Base-by-base conservation (phyloP, 2,888 invertebrate species). In the Harmothoe impar region DNA sequence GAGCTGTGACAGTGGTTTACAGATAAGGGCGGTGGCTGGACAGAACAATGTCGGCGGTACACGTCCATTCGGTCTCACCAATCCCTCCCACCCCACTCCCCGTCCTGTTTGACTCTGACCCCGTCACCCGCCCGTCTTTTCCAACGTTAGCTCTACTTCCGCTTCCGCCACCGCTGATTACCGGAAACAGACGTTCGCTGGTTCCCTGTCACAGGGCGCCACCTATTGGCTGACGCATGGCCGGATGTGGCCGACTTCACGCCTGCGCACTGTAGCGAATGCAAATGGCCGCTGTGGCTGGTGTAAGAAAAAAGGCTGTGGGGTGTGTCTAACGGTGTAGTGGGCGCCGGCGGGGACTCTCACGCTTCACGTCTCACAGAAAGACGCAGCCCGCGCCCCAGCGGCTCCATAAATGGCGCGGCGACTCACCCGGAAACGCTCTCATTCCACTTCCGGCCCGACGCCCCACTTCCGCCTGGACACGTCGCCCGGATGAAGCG, bases 231-330 rank as follows among this genome's bases (percentile, higher is more conserved):
- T 33, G 77, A 81, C 81, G 81, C 43, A 29, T 56, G 86, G 52
- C 86, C 86, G 86, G 86, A 86, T 54, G 86, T 86, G 86, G 86
- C 52, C 20, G 54, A 54, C 86, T 52, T 54, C 54, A 86, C 54
- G 56, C 86, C 56, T 86, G 86, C 86, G 54, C 86, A 23, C 56
- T 12, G 86, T 52, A 56, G 86, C 86, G 56, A 86, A 54, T 86
- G 54, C 86, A 86, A 86, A 86, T 86, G 86, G 86, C 56, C 86
- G 56, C 52, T 86, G 54, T 29, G 29, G 43, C 12, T 12, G 56
- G 86, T 86, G 54, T 86, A 86, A 86, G 86, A 56, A 86, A 86
- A 56, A 86, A 23, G 51, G 43, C 52, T 12, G 12, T 52, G 35
- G 51, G 84, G 54, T 56, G 86, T 52, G 54, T 86, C 86, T 86